A percentile compares a stretch with the other conserved stretches of the same genome.
Conservation (phyloP, 2,888 invertebrate genomes). For the Thecocarcelia acutangulata region DNA sequence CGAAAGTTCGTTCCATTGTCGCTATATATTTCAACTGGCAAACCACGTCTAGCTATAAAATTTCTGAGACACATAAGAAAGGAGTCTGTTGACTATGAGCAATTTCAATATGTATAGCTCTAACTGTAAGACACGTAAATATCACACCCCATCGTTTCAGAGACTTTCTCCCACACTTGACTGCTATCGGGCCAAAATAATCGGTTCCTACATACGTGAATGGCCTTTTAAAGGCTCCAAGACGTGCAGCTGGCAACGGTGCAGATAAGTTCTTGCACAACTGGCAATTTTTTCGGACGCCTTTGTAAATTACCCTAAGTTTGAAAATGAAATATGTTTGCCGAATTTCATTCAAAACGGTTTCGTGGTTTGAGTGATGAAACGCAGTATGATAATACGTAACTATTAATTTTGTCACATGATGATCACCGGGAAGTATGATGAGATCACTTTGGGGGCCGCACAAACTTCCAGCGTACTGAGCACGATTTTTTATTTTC, state of each 20-base stretch:
- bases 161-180: too few species aligned
- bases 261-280: not conserved
- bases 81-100: conserved; percentile 61
- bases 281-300: not conserved
- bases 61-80: conserved; percentile 61
- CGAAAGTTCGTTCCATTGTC: conserved; percentile 65
- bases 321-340: conserved; percentile 20
- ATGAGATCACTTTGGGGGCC: not conserved
- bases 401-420: conserved; percentile 24
- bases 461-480: not conserved
- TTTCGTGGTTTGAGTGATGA: conserved; percentile 44
- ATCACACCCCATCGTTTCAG: conserved; percentile 10
- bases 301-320: too few species aligned
- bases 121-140: conserved; percentile 10
- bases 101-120: conserved; percentile 59
- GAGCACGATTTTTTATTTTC: conserved; percentile 13
- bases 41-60: conserved; percentile 59
- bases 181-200: too few species aligned
- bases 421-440: too few species aligned
- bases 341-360: conserved; percentile 28
- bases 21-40: conserved; percentile 61
- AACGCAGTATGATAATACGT: conserved; percentile 19
- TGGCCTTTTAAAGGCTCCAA: too few species aligned
- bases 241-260: not conserved
- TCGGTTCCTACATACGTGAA: too few species aligned